Evolutionary conservation across 2,113 vertebrate species (phyloP).

Genomic region (Perccottus glenii): DNA sequence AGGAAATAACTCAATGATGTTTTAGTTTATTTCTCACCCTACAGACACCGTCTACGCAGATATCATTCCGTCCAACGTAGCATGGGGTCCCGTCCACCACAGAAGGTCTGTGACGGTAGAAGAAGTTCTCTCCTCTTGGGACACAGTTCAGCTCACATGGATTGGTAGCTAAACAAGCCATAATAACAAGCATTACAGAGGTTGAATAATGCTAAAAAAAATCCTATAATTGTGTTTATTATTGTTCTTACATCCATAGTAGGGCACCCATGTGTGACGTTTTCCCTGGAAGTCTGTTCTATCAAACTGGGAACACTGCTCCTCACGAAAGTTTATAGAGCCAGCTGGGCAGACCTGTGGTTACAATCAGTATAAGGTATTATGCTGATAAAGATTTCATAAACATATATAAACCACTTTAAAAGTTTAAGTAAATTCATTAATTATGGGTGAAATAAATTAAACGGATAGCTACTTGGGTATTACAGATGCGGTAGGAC

Average conservation of each 20-base stretch:
- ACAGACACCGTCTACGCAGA: slow-evolving; percentile 90
- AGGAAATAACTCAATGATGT: not conserved
- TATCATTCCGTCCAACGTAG: slow-evolving; percentile 82
- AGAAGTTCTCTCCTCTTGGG: slow-evolving; percentile 90
- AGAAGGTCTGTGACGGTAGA: slow-evolving; percentile 83
- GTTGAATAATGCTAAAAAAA: not conserved
- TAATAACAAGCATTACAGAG: not conserved
- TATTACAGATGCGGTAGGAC: slow-evolving; percentile 83
- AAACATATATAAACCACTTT: not conserved
- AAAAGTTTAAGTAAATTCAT: not conserved
- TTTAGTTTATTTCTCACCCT: slow-evolving; percentile 72
- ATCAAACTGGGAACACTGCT: slow-evolving; percentile 89
- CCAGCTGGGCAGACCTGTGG: slow-evolving; percentile 80
- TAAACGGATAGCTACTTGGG: slow-evolving; percentile 52
- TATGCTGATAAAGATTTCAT: not conserved
- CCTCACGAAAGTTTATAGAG: slow-evolving; percentile 86
- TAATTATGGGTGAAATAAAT: not conserved
- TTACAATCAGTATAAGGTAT: slow-evolving; percentile 2
- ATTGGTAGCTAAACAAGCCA: slow-evolving; percentile 77
- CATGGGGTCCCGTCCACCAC: slow-evolving; percentile 91
- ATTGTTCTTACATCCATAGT: slow-evolving; percentile 84
- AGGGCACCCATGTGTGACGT: slow-evolving; percentile 86
- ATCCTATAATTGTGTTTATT: not conserved
- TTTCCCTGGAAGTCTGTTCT: slow-evolving; percentile 83
- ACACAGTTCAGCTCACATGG: slow-evolving; percentile 93